Percentiles rank a stretch among this genome's conserved stretches.
Evolutionary conservation across 2,113 vertebrate genomes (phyloP).

Genomic region (Elachura formosa): DNA sequence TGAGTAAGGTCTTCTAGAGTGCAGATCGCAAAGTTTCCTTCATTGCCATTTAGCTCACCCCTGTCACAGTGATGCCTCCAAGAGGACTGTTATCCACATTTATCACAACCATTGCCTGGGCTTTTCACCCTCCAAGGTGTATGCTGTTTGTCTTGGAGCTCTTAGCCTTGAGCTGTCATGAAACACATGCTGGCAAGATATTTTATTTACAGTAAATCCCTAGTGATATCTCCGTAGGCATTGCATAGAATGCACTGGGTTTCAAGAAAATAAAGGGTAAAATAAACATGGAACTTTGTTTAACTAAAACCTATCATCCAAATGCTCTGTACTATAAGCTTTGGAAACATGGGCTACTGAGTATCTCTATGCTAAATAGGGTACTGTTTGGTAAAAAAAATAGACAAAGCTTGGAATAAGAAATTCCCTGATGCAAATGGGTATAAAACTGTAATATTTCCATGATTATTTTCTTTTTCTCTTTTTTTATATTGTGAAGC

Average conservation of each 20-base stretch:
- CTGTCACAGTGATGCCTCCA: background rate
- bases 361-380: background rate
- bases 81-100: background rate
- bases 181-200: accelerated
- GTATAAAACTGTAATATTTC: background rate
- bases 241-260: background rate
- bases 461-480: background rate
- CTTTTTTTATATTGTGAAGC: background rate
- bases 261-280: background rate
- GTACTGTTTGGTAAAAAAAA: background rate
- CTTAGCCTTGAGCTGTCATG: background rate
- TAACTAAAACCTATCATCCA: background rate
- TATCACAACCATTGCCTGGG: background rate
- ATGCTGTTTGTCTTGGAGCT: background rate
- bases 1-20: background rate
- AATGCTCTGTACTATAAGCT: background rate
- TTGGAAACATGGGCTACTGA: background rate
- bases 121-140: background rate
- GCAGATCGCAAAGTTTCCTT: background rate
- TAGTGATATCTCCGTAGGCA: background rate
- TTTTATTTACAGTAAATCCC: background rate
- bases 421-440: background rate
- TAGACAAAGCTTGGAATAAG: background rate
- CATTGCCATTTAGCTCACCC: background rate
- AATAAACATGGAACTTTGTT: background rate